phyloP scores from a whole-genome alignment of 2,113 vertebrate species.

The Neolamprologus longior region DNA sequence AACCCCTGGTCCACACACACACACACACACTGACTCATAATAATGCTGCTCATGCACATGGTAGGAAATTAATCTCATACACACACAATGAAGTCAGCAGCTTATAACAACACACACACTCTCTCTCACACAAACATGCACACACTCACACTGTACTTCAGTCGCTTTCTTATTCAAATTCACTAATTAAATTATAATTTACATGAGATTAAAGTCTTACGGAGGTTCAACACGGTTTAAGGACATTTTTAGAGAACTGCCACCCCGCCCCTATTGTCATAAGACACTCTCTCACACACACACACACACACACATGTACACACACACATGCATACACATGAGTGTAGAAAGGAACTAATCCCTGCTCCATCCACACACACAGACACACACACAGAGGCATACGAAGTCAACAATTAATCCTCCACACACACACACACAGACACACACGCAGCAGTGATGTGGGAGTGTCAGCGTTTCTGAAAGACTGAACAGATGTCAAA shows the following conservation, averaged over 20 bases:
- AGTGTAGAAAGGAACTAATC: conserved; percentile 4
- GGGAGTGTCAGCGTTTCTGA: conserved; percentile 4
- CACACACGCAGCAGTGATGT: not conserved
- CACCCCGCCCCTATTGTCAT: conserved; percentile 20
- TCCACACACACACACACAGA: not conserved
- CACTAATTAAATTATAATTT: conserved; percentile 61
- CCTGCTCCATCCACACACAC: not conserved
- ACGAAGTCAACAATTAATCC: conserved; percentile 1
- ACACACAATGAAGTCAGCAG: conserved; percentile 21
- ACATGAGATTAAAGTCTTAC: conserved; percentile 60
- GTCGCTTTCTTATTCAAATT: conserved; percentile 19
- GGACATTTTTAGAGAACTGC: conserved; percentile 40
- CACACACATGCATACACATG: not conserved
- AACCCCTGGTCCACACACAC: not conserved
- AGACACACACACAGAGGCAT: not conserved
- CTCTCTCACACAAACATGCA: not conserved
- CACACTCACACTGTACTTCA: not conserved
- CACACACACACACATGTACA: not conserved
- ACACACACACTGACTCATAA: conserved; percentile 1
- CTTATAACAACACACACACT: not conserved
- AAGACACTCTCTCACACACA: not conserved
- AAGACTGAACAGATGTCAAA: conserved; percentile 24
- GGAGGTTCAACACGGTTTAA: conserved; percentile 38
- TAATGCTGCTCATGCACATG: conserved; percentile 18
- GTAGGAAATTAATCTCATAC: conserved; percentile 9